Percentiles rank a stretch among this genome's conserved stretches.
phyloP scores from a whole-genome alignment of 2,113 vertebrate species.

The Nothoprocta pentlandii region DNA sequence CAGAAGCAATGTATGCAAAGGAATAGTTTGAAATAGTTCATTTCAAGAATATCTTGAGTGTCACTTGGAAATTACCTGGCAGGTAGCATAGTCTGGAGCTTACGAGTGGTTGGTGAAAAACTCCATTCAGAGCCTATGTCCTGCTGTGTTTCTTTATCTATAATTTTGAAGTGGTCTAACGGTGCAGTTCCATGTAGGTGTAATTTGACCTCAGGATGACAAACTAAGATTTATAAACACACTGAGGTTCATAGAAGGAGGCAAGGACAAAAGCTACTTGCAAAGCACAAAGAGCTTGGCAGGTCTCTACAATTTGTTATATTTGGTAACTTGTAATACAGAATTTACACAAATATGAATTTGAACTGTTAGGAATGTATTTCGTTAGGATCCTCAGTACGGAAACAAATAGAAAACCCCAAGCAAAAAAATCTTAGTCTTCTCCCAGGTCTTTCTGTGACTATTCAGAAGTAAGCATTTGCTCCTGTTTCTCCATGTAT shows the following conservation, averaged over 20 bases:
- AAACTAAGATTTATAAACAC: constrained; percentile 17
- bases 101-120: background rate
- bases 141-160: background rate
- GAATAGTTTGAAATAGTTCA: background rate
- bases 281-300: background rate
- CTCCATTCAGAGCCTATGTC: background rate
- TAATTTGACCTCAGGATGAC: background rate
- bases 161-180: background rate
- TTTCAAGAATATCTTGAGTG: background rate
- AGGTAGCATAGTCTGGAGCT: background rate
- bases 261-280: constrained; percentile 7
- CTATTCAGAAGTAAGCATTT: constrained; percentile 38
- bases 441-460: background rate
- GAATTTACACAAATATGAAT: background rate
- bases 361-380: background rate
- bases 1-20: background rate
- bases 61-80: background rate
- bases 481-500: constrained; percentile 3
- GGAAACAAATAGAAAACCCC: background rate
- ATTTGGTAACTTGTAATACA: constrained; percentile 21
- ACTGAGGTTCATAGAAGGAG: background rate
- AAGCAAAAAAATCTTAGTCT: background rate
- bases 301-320: background rate
- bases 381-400: background rate
- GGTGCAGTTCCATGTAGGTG: background rate